Percentiles rank a stretch among this genome's conserved stretches.
Evolutionary conservation across 1,140 invertebrate genomes (phyloP).

Genomic region (Tribolium madens): DNA sequence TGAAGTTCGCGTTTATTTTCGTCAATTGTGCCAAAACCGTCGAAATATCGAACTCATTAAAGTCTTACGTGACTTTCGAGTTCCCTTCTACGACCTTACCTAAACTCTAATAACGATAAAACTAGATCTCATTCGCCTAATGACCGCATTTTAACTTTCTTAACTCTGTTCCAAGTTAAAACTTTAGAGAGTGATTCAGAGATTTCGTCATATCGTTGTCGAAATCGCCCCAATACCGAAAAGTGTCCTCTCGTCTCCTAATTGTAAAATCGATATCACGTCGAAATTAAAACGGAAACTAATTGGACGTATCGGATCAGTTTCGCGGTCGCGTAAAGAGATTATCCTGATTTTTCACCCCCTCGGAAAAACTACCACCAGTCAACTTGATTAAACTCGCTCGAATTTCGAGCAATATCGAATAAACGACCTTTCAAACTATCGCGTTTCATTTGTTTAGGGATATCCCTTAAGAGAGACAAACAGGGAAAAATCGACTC

Average conservation of each 20-base stretch:
- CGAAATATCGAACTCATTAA: background rate
- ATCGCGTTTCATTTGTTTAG: conserved; percentile 36
- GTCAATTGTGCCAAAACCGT: too few relatives aligned
- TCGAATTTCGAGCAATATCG: conserved; percentile 12
- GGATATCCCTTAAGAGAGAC: conserved; percentile 9
- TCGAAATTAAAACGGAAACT: background rate
- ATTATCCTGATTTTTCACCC: background rate
- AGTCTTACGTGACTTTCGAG: background rate
- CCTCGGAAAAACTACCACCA: background rate
- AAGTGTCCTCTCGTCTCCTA: background rate
- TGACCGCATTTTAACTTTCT: background rate
- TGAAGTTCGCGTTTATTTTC: too few relatives aligned
- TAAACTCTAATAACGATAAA: background rate
- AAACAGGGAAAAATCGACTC: background rate
- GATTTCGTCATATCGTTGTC: background rate
- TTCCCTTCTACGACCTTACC: background rate
- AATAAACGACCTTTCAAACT: conserved; percentile 39
- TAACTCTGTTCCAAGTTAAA: background rate
- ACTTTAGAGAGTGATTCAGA: background rate
- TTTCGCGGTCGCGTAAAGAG: background rate
- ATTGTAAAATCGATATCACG: background rate
- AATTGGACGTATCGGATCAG: background rate
- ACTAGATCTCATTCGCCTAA: background rate
- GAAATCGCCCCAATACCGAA: background rate
- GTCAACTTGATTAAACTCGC: background rate